Evolutionary conservation across 2,888 invertebrate genomes (phyloP), one percentile per base, ranked within the genome.

Genomic region (Eupithecia exiguata): DNA sequence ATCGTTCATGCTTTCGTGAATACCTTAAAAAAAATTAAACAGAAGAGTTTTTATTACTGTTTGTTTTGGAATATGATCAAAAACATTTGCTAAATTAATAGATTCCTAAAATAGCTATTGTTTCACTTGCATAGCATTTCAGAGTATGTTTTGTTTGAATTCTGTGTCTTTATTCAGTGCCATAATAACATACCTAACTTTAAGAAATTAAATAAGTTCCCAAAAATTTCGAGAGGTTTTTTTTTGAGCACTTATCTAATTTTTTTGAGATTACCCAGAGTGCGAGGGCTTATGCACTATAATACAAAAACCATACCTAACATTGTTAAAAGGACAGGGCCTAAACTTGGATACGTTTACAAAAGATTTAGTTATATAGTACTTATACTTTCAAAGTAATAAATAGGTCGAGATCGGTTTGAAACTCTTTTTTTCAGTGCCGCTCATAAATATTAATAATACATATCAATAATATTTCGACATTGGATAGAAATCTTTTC

Each of bases 81-180:
- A 61, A 35, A 35, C 6, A 0, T 62, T 18, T 62, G 35, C 35
- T 35, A 4, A 35, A 35, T 62, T 21, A 35, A 3, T 35, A 35
- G 9, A 62, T 35, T 18, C 2, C 18, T 18, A 7, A 35, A 35
- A 62, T 18, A 62, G 18, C 35, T 35, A 18, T 30, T 18, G 18
- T 35, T 16, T 62, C 7, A 21, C 16, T 18, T 62, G 18, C 16
- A 6, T 61, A 49, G 49, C 49, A 53, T 35, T 35, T 16, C 35
- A 0, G 18, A 18, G 30, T 62, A 62, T 35, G 58, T 58, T 58
- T 58, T 58, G 14, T 12, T n/a, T n/a, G 5, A 25, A 14, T 58
- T 21, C 35, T 35, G 62, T 30, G 16, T 62, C 35, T 62, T 70
- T 72, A 38, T 38, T 65, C 36, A 69, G 79, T 77, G 77, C 79